Percentiles rank a stretch among this genome's conserved stretches.
These are phyloP conservation scores for Druon quercuslanigerum DNA, from an alignment of 1,140 invertebrate species.

Conservation along the genomic window DNA sequence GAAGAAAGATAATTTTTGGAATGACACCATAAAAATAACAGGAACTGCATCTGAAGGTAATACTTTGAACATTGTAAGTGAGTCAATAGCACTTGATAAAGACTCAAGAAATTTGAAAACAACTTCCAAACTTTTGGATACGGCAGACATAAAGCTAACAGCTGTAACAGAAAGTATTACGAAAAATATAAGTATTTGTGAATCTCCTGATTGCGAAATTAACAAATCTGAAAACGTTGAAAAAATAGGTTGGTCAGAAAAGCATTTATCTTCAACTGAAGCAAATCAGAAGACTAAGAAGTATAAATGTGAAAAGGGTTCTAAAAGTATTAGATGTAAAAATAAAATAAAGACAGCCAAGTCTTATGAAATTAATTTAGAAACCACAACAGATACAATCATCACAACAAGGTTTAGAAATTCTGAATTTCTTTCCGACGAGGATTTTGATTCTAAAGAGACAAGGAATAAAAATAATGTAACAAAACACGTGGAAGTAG, in stretches of 20 bases:
- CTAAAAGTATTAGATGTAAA: background rate
- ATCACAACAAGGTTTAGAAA: background rate
- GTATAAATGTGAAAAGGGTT: background rate
- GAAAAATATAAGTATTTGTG: background rate
- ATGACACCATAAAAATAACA: too few species aligned
- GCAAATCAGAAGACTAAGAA: background rate
- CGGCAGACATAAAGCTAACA: background rate
- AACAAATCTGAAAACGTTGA: background rate
- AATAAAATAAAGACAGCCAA: background rate
- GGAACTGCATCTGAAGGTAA: too few species aligned
- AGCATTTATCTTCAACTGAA: background rate
- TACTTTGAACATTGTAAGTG: too few species aligned
- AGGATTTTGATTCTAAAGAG: constrained; percentile 28
- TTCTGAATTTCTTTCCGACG: constrained; percentile 26
- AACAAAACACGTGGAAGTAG: background rate
- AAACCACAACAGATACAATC: background rate
- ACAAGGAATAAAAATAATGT: background rate
- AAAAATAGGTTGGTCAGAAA: background rate
- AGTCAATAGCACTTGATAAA: too few species aligned
- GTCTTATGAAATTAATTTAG: background rate
- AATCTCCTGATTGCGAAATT: background rate
- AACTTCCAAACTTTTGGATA: too few species aligned
- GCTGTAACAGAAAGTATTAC: background rate
- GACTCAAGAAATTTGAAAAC: too few species aligned
- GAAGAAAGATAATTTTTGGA: too few species aligned